A percentile compares a stretch with the other conserved stretches of the same genome.
Conservation (phyloP, 2,113 vertebrate genomes). For the Bucco capensis region DNA sequence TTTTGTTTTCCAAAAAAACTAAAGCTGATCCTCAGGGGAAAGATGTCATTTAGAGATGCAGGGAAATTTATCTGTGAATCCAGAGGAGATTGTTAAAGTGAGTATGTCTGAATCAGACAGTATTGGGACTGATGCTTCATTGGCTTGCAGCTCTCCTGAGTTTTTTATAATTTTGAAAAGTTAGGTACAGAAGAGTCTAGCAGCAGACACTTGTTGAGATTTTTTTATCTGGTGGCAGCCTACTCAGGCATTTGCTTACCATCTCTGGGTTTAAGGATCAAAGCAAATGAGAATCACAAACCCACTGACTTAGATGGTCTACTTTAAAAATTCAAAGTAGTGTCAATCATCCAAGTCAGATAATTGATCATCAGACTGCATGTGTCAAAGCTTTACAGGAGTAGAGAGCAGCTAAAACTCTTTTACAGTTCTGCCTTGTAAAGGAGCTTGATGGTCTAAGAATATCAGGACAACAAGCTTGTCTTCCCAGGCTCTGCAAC, state of each 20-base stretch:
- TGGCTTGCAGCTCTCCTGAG: not conserved
- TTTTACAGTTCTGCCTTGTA: not conserved
- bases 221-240: not conserved
- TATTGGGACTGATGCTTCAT: not conserved
- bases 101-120: not conserved
- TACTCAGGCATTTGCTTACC: not conserved
- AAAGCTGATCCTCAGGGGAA: not conserved
- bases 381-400: not conserved
- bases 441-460: not conserved
- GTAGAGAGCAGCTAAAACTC: not conserved
- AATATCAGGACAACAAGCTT: not conserved
- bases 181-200: not conserved
- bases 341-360: not conserved
- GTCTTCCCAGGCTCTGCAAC: conserved; percentile 13
- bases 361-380: not conserved
- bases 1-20: conserved; percentile 17
- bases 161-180: not conserved
- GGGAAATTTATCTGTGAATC: not conserved
- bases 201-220: not conserved
- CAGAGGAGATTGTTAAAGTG: not conserved
- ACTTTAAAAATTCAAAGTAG: not conserved
- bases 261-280: not conserved
- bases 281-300: not conserved
- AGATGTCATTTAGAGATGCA: not conserved
- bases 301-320: not conserved